Base-by-base conservation (phyloP, 2,113 vertebrate species). In the Danionella cerebrum region DNA sequence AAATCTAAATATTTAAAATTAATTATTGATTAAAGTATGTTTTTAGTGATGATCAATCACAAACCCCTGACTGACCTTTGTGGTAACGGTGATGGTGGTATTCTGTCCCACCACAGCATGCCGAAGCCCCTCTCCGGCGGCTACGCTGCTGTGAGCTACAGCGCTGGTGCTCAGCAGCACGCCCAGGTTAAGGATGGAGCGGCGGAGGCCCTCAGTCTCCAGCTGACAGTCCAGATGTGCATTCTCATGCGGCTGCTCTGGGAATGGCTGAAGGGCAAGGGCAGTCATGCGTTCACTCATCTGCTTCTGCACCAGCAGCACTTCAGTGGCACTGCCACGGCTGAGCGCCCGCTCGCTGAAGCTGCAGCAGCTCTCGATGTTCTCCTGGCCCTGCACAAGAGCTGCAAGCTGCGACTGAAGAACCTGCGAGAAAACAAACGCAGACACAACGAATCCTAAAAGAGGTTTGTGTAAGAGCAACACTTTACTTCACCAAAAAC, bases 331-430 rank as follows among this genome's bases (percentile, higher is more conserved):
- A 0, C 90, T 92, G 74, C 96, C 96, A 1, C 95, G 92, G 74
- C 86, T 90, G 78, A 98, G 89, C 0, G 96, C 95, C 83, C 95
- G 94, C 80, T 97, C 94, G 0, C 95, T 93, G 57, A 98, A 97
- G 54, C 87, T 90, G 74, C 92, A 94, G 82, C 93, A 96, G 83
- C 92, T 96, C 78, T 92, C 89, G 69, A 98, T 97, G 83, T 95
- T 92, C 22, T 97, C 93, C 78, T 93, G 92, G 24, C 95, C 95
- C 79, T 93, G 94, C 1, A 91, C 89, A 64, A 98, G 88, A 0
- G 89, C 81, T 1, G 91, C 84, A 62, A 97, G 84, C 87, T 98
- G 96, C 0, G 89, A 81, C 85, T 96, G 92, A 50, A 98, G 85
- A 50, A 98, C 94, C 95, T 97, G 80, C 88, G 0, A 73, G 87